Evolutionary conservation across 2,888 invertebrate genomes (phyloP).

Genomic region (Epsilonema sp.): DNA sequence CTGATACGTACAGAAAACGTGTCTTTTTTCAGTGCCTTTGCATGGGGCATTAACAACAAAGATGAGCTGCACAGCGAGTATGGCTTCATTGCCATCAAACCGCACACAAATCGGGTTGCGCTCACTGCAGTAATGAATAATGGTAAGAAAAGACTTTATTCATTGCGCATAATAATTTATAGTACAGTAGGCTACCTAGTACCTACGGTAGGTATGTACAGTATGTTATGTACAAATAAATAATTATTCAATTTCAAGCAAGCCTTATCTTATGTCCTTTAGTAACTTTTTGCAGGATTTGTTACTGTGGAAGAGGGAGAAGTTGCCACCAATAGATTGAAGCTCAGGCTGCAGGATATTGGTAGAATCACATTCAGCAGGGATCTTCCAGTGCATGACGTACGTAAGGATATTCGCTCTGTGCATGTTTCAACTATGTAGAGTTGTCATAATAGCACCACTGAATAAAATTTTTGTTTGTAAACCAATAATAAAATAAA

Average conservation of each 20-base stretch:
- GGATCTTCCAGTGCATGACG: slow-evolving; percentile 28
- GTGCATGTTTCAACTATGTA: not conserved
- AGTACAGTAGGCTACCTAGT: too few species aligned
- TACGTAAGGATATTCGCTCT: too few species aligned
- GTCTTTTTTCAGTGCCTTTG: slow-evolving; percentile 19
- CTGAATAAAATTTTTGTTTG: not conserved
- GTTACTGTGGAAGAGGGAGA: slow-evolving; percentile 26
- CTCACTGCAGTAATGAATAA: slow-evolving; percentile 28
- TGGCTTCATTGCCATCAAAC: slow-evolving; percentile 23
- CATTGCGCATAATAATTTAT: too few species aligned
- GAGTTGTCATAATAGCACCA: not conserved
- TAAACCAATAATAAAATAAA: slow-evolving; percentile 1
- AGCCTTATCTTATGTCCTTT: too few species aligned
- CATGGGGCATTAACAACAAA: slow-evolving; percentile 25
- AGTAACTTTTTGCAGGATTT: slow-evolving; percentile 18
- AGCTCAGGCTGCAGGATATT: slow-evolving; percentile 22
- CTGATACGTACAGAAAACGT: not conserved
- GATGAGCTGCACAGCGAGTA: slow-evolving; percentile 26
- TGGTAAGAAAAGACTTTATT: too few species aligned
- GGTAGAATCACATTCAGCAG: slow-evolving; percentile 26
- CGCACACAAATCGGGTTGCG: slow-evolving; percentile 18
- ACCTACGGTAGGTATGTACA: too few species aligned
- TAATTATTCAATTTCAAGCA: too few species aligned
- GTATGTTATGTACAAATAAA: too few species aligned
- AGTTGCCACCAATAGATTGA: slow-evolving; percentile 15